A percentile compares a stretch with the other conserved stretches of the same genome.
Evolutionary conservation across 2,797 vertebrate species (phyloP).

Genomic region (Balearica regulorum): DNA sequence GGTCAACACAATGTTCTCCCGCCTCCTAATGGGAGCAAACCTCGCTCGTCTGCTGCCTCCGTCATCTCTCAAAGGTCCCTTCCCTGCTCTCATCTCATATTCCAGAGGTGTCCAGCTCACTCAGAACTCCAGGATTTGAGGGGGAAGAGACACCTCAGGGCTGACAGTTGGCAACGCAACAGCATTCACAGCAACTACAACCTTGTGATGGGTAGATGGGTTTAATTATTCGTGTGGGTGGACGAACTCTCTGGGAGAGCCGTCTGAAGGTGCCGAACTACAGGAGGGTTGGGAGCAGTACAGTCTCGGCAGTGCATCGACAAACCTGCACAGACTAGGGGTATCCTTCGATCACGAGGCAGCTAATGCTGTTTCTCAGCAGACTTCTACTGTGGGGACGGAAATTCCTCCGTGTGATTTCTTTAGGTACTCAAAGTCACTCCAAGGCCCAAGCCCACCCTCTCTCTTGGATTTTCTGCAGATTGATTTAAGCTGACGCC

Average conservation of each 20-base stretch:
- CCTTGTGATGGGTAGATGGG: not conserved
- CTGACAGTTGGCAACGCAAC: not conserved
- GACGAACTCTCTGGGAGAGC: not conserved
- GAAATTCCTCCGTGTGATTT: not conserved
- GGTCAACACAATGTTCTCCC: not conserved
- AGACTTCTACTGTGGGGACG: not conserved
- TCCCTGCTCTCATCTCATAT: not conserved
- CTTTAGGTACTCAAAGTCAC: not conserved
- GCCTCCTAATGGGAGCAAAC: not conserved
- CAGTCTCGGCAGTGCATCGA: rapidly evolving
- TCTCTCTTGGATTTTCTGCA: not conserved
- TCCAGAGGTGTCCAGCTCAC: not conserved
- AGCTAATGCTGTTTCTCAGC: not conserved
- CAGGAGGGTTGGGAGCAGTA: not conserved
- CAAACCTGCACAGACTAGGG: not conserved
- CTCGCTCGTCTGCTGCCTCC: not conserved
- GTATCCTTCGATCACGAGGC: not conserved
- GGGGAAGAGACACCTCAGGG: not conserved
- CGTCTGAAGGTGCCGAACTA: not conserved
- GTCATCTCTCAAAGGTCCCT: not conserved
- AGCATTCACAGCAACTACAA: not conserved
- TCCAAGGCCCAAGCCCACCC: not conserved
- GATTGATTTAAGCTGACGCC: not conserved
- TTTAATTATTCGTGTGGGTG: not conserved
- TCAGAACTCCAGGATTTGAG: not conserved